Conservation (phyloP, 1,140 invertebrate species). For the Scaptodrosophila lebanonensis region DNA sequence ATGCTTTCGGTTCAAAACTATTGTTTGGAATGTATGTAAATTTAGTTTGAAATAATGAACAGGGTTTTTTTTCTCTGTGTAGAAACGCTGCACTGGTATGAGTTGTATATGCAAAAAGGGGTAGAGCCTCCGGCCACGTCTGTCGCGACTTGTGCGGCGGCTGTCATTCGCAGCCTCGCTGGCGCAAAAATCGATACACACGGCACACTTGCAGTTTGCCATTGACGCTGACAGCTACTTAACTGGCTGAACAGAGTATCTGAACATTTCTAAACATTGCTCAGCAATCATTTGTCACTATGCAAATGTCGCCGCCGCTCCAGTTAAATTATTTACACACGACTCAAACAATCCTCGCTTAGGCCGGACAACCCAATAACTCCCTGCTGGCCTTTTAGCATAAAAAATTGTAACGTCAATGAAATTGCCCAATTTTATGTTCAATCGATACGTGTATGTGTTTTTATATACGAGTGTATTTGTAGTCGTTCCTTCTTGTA, state of each 20-base stretch:
- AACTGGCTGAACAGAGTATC: no score
- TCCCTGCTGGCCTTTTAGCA: slow-evolving; percentile 50
- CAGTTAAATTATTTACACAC: slow-evolving; percentile 64
- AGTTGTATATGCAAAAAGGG: no score
- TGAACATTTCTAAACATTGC: slow-evolving; percentile 20
- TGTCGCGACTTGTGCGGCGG: not conserved
- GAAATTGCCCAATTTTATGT: slow-evolving; percentile 73
- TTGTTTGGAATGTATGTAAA: no score
- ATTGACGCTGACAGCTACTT: slow-evolving; percentile 49
- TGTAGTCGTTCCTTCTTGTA: slow-evolving; percentile 10
- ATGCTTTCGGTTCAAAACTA: no score
- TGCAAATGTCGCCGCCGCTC: slow-evolving; percentile 1
- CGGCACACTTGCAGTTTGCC: slow-evolving; percentile 5
- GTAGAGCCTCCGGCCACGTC: no score
- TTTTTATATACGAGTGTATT: slow-evolving; percentile 27
- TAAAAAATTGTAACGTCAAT: slow-evolving; percentile 62
- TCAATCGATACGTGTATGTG: slow-evolving; percentile 49
- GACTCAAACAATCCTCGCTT: slow-evolving; percentile 31
- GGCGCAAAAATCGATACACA: slow-evolving; percentile 13
- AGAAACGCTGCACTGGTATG: no score
- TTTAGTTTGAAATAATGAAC: no score
- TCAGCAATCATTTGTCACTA: slow-evolving; percentile 64
- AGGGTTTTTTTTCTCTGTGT: no score
- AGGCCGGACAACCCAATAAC: slow-evolving; percentile 21
- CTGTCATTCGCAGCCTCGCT: not conserved